These are phyloP conservation scores for Zaprionus camerounensis DNA, from an alignment of 1,140 invertebrate genomes.

Conservation along the genomic window DNA sequence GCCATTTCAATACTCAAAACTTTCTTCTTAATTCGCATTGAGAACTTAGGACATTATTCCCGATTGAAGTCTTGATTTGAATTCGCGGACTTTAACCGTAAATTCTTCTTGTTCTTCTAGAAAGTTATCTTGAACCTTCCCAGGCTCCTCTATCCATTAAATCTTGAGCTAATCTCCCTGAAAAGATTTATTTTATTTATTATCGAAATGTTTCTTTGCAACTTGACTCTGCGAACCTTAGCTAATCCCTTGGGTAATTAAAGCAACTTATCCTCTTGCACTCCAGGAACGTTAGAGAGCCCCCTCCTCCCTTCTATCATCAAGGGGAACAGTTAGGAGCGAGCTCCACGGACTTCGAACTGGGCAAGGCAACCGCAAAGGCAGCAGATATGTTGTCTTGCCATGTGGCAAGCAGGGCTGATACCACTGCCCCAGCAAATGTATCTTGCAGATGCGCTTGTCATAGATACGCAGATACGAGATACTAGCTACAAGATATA, in stretches of 20 bases:
- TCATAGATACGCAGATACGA: conserved; percentile 46
- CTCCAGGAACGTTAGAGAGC: background rate
- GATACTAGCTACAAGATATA: conserved; percentile 9
- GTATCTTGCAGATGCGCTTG: conserved; percentile 42
- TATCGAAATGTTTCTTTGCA: background rate
- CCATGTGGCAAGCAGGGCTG: conserved; percentile 40
- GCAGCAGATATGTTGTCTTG: conserved; percentile 51
- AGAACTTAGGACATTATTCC: no score
- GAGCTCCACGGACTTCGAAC: conserved; percentile 14
- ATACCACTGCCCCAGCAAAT: conserved; percentile 22
- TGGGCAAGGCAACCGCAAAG: conserved; percentile 42
- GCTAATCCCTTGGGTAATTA: background rate
- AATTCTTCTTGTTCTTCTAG: background rate
- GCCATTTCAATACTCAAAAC: no score
- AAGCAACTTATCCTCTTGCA: background rate
- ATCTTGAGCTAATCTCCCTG: background rate
- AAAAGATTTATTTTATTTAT: background rate
- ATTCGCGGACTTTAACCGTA: background rate
- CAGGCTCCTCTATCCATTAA: background rate
- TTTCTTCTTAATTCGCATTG: no score
- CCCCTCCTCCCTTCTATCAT: background rate
- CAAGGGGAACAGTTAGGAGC: background rate
- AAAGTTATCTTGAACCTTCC: background rate
- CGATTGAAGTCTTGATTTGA: background rate
- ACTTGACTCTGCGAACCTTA: background rate